These are phyloP conservation scores for Notoglanidium macrostoma DNA, from an alignment of 2,797 vertebrate species.

Conservation along the genomic window DNA sequence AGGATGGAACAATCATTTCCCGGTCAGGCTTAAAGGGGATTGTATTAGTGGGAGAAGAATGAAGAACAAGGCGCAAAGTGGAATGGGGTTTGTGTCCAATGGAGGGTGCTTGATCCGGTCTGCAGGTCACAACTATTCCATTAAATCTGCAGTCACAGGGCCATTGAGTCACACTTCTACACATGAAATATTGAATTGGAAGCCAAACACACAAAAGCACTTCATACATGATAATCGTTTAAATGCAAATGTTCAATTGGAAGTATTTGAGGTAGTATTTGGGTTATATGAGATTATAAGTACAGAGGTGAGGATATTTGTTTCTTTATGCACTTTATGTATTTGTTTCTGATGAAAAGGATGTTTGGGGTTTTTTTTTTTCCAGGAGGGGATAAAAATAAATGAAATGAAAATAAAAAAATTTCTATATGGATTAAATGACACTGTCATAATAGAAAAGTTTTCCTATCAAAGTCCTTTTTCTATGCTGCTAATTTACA, in stretches of 20 bases:
- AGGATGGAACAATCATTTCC: conserved; percentile 54
- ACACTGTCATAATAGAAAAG: background rate
- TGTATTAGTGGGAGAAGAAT: conserved; percentile 56
- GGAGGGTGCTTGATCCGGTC: conserved; percentile 52
- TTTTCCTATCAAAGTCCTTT: background rate
- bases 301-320: background rate
- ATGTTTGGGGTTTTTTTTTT: background rate
- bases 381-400: background rate
- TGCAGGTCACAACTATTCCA: conserved; percentile 44
- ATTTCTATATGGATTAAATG: background rate
- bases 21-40: conserved; percentile 55
- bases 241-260: background rate
- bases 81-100: conserved; percentile 56
- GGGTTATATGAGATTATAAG: background rate
- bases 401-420: background rate
- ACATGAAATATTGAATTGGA: conserved; percentile 5
- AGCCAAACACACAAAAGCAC: conserved; percentile 4
- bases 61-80: conserved; percentile 51
- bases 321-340: background rate
- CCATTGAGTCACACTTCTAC: conserved; percentile 29
- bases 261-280: background rate
- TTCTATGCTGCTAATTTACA: background rate
- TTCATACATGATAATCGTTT: background rate
- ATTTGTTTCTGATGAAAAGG: background rate
- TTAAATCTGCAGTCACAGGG: conserved; percentile 51